Evolutionary conservation across 2,797 vertebrate species (phyloP).

Genomic region (Centroberyx gerrardi): DNA sequence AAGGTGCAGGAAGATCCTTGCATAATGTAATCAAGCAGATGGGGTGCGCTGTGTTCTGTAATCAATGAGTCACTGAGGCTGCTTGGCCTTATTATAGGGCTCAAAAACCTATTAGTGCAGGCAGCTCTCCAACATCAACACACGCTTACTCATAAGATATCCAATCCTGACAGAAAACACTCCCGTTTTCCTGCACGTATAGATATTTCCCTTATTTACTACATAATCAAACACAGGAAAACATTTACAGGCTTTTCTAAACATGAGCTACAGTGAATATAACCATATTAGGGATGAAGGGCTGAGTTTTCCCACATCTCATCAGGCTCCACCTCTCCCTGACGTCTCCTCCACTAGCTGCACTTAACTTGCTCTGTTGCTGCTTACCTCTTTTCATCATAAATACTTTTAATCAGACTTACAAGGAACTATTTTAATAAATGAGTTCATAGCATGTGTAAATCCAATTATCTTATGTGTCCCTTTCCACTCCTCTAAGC

Average conservation of each 20-base stretch:
- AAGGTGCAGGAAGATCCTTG: slow-evolving; percentile 52
- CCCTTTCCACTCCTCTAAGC: neutral
- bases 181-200: neutral
- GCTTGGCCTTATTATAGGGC: slow-evolving; percentile 73
- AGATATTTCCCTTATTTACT: slow-evolving; percentile 48
- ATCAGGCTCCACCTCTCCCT: neutral
- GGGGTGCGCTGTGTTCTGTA: slow-evolving; percentile 68
- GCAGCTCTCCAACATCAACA: slow-evolving; percentile 71
- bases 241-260: slow-evolving; percentile 50
- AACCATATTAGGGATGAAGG: slow-evolving; percentile 38
- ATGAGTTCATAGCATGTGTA: slow-evolving; percentile 26
- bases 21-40: slow-evolving; percentile 80
- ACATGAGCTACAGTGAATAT: slow-evolving; percentile 20
- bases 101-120: slow-evolving; percentile 77
- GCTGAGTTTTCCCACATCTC: slow-evolving; percentile 11
- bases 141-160: slow-evolving; percentile 64
- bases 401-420: slow-evolving; percentile 3
- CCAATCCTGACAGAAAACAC: slow-evolving; percentile 51
- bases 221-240: slow-evolving; percentile 43
- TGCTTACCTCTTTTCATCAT: neutral
- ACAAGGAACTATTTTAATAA: slow-evolving; percentile 5
- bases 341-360: neutral
- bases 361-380: neutral
- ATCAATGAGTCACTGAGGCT: slow-evolving; percentile 79
- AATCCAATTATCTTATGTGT: slow-evolving; percentile 18